Conservation (phyloP, 2,797 vertebrate genomes). For the Pseudochirops cupreus region DNA sequence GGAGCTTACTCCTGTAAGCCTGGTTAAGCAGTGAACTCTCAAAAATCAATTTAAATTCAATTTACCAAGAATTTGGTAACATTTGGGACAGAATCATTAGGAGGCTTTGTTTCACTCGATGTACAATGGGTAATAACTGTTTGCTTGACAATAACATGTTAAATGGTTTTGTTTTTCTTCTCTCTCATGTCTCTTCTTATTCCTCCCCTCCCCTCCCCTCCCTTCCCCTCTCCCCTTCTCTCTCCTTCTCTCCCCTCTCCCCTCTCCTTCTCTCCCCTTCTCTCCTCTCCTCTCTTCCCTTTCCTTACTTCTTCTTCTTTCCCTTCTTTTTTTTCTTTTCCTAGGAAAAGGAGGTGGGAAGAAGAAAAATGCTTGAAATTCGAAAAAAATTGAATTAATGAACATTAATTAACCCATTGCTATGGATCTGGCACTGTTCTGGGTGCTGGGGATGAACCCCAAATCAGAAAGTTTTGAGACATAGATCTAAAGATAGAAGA, state of each 20-base stretch:
- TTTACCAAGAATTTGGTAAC: neutral
- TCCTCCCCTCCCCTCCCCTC: accelerated
- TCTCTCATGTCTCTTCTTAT: neutral
- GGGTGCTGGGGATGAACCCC: neutral
- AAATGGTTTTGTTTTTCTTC: neutral
- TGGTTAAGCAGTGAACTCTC: neutral
- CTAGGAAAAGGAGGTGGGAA: neutral
- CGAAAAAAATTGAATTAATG: neutral
- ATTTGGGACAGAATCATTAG: neutral
- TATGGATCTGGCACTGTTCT: neutral
- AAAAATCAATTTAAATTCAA: neutral
- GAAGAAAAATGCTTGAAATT: neutral
- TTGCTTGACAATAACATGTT: neutral
- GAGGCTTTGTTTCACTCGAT: neutral
- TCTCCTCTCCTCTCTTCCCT: neutral
- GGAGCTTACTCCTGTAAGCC: neutral
- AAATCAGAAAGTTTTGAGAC: neutral
- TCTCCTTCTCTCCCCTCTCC: accelerated
- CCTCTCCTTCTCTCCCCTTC: accelerated
- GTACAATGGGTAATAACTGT: neutral
- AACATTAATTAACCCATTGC: neutral
- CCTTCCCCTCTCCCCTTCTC: no score
- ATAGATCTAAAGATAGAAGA: neutral
- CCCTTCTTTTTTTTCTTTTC: neutral
- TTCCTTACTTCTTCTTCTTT: no score